Evolutionary conservation across 1,140 invertebrate genomes (phyloP).

Genomic region (Heterodera carotae): DNA sequence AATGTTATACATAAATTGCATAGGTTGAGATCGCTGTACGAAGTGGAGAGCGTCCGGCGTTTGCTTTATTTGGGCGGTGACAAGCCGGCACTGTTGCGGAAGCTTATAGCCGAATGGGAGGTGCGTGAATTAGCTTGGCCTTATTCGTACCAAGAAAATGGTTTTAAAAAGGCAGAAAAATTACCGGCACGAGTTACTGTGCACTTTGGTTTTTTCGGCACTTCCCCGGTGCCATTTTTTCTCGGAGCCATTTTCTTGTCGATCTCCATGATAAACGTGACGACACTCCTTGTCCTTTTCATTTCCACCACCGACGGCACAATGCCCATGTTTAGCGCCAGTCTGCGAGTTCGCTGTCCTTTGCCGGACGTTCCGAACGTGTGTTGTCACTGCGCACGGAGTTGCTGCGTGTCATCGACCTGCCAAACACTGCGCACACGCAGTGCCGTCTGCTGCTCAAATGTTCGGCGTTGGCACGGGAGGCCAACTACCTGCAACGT

Average conservation of each 20-base stretch:
- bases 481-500: slow-evolving; percentile 14
- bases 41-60: background rate
- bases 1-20: no score
- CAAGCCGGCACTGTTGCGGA: background rate
- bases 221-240: no score
- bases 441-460: slow-evolving; percentile 11
- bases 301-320: no score
- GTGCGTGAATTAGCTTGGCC: no score
- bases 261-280: no score
- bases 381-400: background rate
- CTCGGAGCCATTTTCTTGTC: no score
- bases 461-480: slow-evolving; percentile 13
- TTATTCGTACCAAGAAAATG: no score
- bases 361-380: background rate
- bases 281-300: no score
- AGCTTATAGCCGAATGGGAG: background rate
- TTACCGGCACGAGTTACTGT: no score
- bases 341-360: background rate
- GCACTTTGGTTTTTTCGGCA: no score
- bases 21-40: background rate
- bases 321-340: background rate
- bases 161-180: no score
- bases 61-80: background rate
- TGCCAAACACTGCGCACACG: background rate
- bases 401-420: background rate